These are phyloP conservation scores for Hypocryptadius cinnamomeus DNA, from an alignment of 2,113 vertebrate genomes.

Conservation along the genomic window DNA sequence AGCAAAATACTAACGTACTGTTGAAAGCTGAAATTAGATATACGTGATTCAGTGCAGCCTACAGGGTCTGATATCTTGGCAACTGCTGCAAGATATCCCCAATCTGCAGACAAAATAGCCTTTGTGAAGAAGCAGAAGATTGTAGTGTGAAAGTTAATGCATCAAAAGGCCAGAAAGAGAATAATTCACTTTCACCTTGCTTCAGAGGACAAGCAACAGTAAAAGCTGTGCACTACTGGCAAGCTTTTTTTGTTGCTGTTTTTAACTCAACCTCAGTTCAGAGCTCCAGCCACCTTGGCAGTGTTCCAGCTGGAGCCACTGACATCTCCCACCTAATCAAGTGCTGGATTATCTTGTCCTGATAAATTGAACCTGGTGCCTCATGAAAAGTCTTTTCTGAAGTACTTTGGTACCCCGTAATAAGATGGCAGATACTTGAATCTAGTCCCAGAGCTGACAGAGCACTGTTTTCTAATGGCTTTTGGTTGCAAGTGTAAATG, in stretches of 20 bases:
- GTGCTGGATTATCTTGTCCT: constrained; percentile 76
- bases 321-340: constrained; percentile 76
- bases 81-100: neutral
- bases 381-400: constrained; percentile 70
- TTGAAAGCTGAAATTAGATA: constrained; percentile 9
- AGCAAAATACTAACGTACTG: neutral
- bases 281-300: constrained; percentile 41
- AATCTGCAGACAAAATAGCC: constrained; percentile 21
- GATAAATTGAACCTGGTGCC: constrained; percentile 74
- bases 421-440: constrained; percentile 63
- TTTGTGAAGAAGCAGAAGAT: constrained; percentile 30
- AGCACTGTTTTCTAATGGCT: constrained; percentile 70
- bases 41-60: neutral
- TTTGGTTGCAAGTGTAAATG: constrained; percentile 74
- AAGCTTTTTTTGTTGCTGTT: constrained; percentile 35
- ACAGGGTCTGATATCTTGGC: neutral
- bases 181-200: constrained; percentile 71
- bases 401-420: constrained; percentile 56
- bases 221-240: constrained; percentile 60
- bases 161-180: constrained; percentile 30
- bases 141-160: constrained; percentile 14
- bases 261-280: constrained; percentile 37
- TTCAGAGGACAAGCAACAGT: constrained; percentile 62
- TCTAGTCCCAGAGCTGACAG: constrained; percentile 69
- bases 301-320: constrained; percentile 45